phyloP scores from a whole-genome alignment of 1,140 invertebrate genomes.

The Onthophagus taurus region DNA sequence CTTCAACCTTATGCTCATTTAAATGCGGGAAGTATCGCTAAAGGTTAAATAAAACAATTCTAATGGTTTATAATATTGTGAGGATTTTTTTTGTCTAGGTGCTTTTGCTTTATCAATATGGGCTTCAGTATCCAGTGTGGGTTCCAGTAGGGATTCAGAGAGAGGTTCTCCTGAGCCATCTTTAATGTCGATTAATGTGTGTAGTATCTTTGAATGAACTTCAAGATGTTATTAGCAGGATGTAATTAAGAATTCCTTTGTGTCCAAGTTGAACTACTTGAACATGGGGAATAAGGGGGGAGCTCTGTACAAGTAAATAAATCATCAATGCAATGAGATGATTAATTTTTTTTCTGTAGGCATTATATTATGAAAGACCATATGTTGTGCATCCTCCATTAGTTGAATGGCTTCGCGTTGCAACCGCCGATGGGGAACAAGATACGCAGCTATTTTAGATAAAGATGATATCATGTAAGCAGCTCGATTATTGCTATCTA shows the following conservation, averaged over 20 bases:
- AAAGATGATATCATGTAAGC: conserved; percentile 84
- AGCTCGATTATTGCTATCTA: conserved; percentile 66
- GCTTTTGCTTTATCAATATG: conserved; percentile 73
- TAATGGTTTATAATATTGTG: neutral
- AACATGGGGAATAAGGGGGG: conserved; percentile 39
- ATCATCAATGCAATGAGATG: too few relatives aligned
- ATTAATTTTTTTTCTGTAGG: conserved; percentile 41
- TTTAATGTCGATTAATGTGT: conserved; percentile 76
- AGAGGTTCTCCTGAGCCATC: conserved; percentile 50
- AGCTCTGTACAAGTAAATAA: conserved; percentile 24
- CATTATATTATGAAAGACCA: conserved; percentile 75
- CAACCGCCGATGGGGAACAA: conserved; percentile 72
- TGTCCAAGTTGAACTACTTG: conserved; percentile 63
- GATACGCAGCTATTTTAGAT: conserved; percentile 67
- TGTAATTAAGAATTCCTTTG: conserved; percentile 45
- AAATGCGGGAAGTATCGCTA: conserved; percentile 76
- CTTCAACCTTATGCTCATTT: conserved; percentile 83
- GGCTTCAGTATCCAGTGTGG: conserved; percentile 70
- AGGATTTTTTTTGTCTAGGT: conserved; percentile 41
- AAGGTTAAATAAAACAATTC: conserved; percentile 47
- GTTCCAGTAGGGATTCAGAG: conserved; percentile 42
- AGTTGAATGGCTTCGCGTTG: conserved; percentile 77
- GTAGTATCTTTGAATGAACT: conserved; percentile 72
- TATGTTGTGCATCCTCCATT: conserved; percentile 79
- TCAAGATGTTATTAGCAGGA: conserved; percentile 59